Percentiles rank a stretch among this genome's conserved stretches.
phyloP scores from a whole-genome alignment of 2,888 invertebrate genomes.

The Opisthograptis luteolata region DNA sequence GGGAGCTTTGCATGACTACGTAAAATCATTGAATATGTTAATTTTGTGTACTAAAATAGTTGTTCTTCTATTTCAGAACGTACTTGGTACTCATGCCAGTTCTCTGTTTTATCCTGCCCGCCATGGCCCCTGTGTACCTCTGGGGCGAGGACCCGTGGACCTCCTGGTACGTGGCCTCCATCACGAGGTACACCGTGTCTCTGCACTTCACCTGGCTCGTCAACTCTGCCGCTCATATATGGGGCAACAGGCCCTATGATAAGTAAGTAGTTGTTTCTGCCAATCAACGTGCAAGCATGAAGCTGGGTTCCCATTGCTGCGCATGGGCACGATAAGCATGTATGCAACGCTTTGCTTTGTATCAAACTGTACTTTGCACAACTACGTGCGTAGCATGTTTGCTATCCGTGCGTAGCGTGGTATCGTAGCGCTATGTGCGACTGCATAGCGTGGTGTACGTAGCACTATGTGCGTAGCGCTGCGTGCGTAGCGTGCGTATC shows the following conservation, averaged over 20 bases:
- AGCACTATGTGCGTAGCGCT: too few relatives aligned
- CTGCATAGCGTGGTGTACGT: too few relatives aligned
- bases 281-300: too few relatives aligned
- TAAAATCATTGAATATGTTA: neutral
- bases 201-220: constrained; percentile 96
- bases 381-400: too few relatives aligned
- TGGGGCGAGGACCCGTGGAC: constrained; percentile 90
- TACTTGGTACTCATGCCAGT: constrained; percentile 91
- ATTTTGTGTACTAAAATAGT: neutral
- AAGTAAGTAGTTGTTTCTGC: constrained; percentile 80
- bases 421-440: too few relatives aligned
- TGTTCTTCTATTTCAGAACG: constrained; percentile 78
- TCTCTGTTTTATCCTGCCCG: constrained; percentile 91
- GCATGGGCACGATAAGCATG: too few relatives aligned
- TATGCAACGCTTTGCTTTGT: too few relatives aligned
- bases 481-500: too few relatives aligned
- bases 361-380: too few relatives aligned
- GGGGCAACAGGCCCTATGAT: constrained; percentile 96
- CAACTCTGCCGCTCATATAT: constrained; percentile 96
- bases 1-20: too few relatives aligned
- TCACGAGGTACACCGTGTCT: constrained; percentile 90
- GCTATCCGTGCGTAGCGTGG: too few relatives aligned
- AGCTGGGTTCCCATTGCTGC: too few relatives aligned
- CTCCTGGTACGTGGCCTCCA: constrained; percentile 90
- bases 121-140: constrained; percentile 88